These are phyloP conservation scores for Hesperophylax magnus DNA, from an alignment of 1,140 invertebrate genomes.

Conservation along the genomic window DNA sequence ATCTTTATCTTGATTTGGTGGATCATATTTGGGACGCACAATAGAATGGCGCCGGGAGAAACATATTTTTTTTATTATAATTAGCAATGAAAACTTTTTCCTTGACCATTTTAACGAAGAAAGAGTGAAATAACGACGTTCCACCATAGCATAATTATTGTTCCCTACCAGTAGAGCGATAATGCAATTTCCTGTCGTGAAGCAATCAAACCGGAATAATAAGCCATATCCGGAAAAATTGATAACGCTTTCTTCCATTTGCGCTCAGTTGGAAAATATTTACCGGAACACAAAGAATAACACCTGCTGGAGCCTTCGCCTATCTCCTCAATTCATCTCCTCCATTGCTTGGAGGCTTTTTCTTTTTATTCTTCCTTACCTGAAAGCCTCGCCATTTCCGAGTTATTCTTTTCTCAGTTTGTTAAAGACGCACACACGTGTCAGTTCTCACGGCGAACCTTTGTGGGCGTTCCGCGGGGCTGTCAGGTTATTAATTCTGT, in stretches of 20 bases:
- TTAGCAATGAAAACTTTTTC: too few relatives aligned
- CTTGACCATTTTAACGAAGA: too few relatives aligned
- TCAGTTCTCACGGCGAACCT: slow-evolving; percentile 46
- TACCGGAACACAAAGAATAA: slow-evolving; percentile 50
- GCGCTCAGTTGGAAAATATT: slow-evolving; percentile 50
- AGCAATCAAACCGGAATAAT: slow-evolving; percentile 55
- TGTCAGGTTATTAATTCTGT: slow-evolving; percentile 49
- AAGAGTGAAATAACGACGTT: not conserved
- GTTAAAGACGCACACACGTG: slow-evolving; percentile 48
- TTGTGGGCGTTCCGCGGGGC: slow-evolving; percentile 41
- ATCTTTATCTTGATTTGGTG: too few relatives aligned
- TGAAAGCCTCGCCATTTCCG: slow-evolving; percentile 42
- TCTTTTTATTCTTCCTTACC: slow-evolving; percentile 39
- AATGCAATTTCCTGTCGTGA: slow-evolving; percentile 47
- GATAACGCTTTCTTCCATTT: slow-evolving; percentile 49
- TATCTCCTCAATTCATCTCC: slow-evolving; percentile 51
- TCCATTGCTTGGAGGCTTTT: slow-evolving; percentile 37
- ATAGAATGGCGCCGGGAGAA: too few relatives aligned
- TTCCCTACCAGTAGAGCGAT: slow-evolving; percentile 14
- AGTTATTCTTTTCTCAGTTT: slow-evolving; percentile 53
- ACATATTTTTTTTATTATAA: too few relatives aligned
- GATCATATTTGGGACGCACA: too few relatives aligned
- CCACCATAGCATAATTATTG: not conserved
- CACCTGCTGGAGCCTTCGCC: slow-evolving; percentile 47
- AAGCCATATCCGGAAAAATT: slow-evolving; percentile 55